phyloP scores from a whole-genome alignment of 2,888 invertebrate genomes.

The Malthinus flaveolus region DNA sequence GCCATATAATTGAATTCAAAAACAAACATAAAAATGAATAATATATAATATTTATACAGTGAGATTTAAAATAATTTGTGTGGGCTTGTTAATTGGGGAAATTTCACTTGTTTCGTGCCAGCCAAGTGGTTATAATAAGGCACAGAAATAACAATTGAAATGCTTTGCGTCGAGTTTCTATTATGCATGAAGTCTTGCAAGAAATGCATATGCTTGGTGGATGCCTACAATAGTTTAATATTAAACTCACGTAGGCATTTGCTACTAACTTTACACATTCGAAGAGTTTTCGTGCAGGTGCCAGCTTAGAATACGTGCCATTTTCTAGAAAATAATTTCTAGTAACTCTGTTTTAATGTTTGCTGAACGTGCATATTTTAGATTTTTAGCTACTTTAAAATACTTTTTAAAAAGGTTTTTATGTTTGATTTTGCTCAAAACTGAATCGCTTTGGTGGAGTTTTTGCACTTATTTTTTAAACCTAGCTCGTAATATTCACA shows the following conservation, averaged over 20 bases:
- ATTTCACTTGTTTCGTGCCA: too few species aligned
- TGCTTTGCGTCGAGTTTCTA: conserved; percentile 18
- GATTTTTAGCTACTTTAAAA: conserved; percentile 7
- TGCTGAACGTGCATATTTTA: conserved; percentile 36
- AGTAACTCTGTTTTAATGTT: conserved; percentile 40
- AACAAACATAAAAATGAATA: too few species aligned
- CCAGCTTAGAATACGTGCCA: conserved; percentile 36
- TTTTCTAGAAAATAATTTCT: conserved; percentile 37
- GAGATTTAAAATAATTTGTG: too few species aligned
- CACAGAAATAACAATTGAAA: conserved; percentile 11
- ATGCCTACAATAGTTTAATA: conserved; percentile 29
- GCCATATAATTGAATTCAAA: too few species aligned
- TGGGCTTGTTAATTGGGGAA: too few species aligned
- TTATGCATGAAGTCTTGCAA: conserved; percentile 18
- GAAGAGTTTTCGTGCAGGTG: conserved; percentile 36
- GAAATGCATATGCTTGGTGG: conserved; percentile 16
- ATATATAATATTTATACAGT: too few species aligned
- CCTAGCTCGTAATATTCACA: too few species aligned
- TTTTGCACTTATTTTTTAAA: too few species aligned
- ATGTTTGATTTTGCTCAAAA: too few species aligned
- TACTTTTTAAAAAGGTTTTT: too few species aligned
- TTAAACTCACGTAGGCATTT: conserved; percentile 39
- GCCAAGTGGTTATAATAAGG: neutral
- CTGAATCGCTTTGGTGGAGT: too few species aligned
- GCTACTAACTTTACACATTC: conserved; percentile 43